phyloP scores from a whole-genome alignment of 2,888 invertebrate species.

The Drepana falcataria region DNA sequence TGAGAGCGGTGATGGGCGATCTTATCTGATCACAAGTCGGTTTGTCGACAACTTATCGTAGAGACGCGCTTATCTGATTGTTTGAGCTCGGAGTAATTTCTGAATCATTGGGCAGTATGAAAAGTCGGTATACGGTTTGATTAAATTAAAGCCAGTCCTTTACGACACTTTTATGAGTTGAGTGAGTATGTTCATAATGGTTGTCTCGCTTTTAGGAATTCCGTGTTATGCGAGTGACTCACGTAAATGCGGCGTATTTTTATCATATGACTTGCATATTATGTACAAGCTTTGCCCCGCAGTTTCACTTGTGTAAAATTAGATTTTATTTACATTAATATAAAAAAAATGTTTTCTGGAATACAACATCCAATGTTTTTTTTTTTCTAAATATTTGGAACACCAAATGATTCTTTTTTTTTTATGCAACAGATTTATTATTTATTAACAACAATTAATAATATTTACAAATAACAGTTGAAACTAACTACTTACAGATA shows the following conservation, averaged over 20 bases:
- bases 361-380: too few relatives aligned
- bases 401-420: too few relatives aligned
- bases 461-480: too few relatives aligned
- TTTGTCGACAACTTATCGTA: constrained; percentile 49
- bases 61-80: constrained; percentile 41
- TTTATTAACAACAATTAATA: too few relatives aligned
- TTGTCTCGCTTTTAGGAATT: background rate
- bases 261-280: background rate
- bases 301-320: too few relatives aligned
- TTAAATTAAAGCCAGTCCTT: constrained; percentile 37
- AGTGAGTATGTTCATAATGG: constrained; percentile 12
- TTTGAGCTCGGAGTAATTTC: constrained; percentile 40
- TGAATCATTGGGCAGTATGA: constrained; percentile 40
- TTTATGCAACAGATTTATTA: too few relatives aligned
- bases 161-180: constrained; percentile 16
- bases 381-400: too few relatives aligned
- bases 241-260: background rate
- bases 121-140: constrained; percentile 37
- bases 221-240: constrained; percentile 5
- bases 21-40: constrained; percentile 49
- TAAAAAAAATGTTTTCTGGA: too few relatives aligned
- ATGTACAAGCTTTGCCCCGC: too few relatives aligned
- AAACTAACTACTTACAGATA: too few relatives aligned
- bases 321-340: too few relatives aligned
- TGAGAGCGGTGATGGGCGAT: constrained; percentile 20